Base-by-base conservation (phyloP, 2,888 invertebrate genomes). In the Halocaridina rubra region DNA sequence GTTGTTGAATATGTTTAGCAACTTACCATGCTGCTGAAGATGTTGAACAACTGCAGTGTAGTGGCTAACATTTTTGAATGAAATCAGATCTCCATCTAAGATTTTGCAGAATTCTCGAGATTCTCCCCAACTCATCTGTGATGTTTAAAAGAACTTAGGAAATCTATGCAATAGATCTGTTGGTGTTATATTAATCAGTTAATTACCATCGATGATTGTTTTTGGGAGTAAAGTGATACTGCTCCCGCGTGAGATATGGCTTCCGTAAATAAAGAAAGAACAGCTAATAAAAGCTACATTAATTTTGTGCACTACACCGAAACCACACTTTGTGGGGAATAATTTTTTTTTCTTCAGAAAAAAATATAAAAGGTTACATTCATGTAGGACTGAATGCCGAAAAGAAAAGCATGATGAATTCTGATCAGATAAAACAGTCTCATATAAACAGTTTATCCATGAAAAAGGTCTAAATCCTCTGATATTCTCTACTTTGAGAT, bases 91-190 rank as follows among this genome's bases (percentile, higher is more conserved):
- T 7, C 81, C 81, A 19, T 59, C 81, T 8, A 75, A 13, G 24
- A 64, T 27, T 27, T 75, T 13, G 22, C 81, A 81, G 81, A 81
- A 81, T n/a, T 74, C 46, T 32, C 75, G 61, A 4, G 81, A 61
- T 24, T 75, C 75, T 19, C 75, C 75, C 81, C 81, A 81, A 53
- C 75, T 81, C 19, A 67, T 64, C 81, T 81, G 81, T 33, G 22
- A n/a, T n/a, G n/a, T n/a, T 27, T 0, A 2, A 19, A 61, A n/a
- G n/a, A 4, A 24, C 5, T 19, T 4, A 59, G 4, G 22, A 8
- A 16, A 59, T n/a, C 61, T 19, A 8, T 24, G 22, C 61, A 8
- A 4, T 59, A 24, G 22, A n/a, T 59, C 22, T n/a, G 19, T 24
- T 59, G 5, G 24, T 2, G 10, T 0, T n/a, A 16, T 16, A 3